phyloP scores from a whole-genome alignment of 2,888 invertebrate genomes.

The Pyralis farinalis region DNA sequence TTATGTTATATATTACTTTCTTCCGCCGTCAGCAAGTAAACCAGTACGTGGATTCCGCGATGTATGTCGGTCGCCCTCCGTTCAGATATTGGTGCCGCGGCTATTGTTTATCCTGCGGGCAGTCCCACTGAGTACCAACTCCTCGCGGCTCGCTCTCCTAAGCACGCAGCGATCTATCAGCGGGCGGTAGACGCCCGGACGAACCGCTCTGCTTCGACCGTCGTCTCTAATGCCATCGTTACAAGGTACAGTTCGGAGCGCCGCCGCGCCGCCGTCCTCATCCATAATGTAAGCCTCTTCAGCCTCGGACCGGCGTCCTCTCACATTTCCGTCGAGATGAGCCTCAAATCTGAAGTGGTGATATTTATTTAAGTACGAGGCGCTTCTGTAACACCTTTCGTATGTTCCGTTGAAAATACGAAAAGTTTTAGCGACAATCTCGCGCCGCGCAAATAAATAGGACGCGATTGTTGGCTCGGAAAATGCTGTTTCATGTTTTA shows the following conservation, averaged over 20 bases:
- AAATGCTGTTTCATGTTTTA: too few relatives aligned
- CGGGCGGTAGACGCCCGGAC: conserved; percentile 2
- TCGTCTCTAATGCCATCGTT: not conserved
- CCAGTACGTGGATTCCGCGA: too few relatives aligned
- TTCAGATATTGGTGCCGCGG: too few relatives aligned
- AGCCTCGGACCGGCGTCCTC: conserved; percentile 21
- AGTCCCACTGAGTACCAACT: conserved; percentile 8
- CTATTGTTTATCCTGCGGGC: not conserved
- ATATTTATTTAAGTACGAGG: conserved; percentile 46
- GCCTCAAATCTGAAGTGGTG: conserved; percentile 44
- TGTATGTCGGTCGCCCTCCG: too few relatives aligned
- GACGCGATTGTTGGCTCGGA: not conserved
- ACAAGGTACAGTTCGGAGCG: not conserved
- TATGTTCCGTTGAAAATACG: conserved; percentile 10
- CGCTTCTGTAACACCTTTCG: conserved; percentile 22
- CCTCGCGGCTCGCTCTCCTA: conserved; percentile 10
- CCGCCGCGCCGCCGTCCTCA: conserved; percentile 23
- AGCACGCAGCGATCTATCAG: conserved; percentile 13
- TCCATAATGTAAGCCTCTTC: conserved; percentile 44
- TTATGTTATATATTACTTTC: too few relatives aligned
- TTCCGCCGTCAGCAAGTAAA: too few relatives aligned
- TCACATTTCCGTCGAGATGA: conserved; percentile 27
- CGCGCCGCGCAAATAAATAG: not conserved
- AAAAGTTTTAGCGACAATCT: conserved; percentile 7
- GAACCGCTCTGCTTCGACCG: not conserved